Conservation (phyloP, 2,888 invertebrate genomes). For the Drosophila cognata region DNA sequence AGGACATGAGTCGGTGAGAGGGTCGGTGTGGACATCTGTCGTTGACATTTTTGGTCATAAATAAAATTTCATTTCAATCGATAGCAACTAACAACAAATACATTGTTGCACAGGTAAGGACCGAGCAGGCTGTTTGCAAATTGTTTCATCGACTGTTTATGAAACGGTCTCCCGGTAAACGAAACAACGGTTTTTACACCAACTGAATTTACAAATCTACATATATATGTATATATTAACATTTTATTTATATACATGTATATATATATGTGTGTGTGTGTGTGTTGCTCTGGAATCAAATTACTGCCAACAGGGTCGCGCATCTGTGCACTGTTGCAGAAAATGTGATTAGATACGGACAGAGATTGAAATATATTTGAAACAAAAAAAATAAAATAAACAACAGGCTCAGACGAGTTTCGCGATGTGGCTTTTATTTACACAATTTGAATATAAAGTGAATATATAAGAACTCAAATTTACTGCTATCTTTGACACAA, state of each 20-base stretch:
- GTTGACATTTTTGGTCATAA: conserved; percentile 60
- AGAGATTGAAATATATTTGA: conserved; percentile 24
- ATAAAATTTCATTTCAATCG: conserved; percentile 61
- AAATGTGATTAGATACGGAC: conserved; percentile 30
- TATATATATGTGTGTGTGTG: background rate
- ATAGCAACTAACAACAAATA: conserved; percentile 42
- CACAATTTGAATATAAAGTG: conserved; percentile 8
- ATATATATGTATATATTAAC: background rate
- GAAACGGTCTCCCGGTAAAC: conserved; percentile 26
- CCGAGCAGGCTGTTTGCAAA: conserved; percentile 34
- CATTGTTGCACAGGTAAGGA: conserved; percentile 18
- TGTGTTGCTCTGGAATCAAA: conserved; percentile 29
- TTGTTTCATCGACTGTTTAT: conserved; percentile 40
- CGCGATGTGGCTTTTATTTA: background rate
- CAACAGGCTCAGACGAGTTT: background rate
- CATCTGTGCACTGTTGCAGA: conserved; percentile 24
- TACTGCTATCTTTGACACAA: conserved; percentile 1
- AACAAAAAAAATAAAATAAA: background rate
- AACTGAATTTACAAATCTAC: conserved; percentile 9
- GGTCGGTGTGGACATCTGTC: conserved; percentile 22
- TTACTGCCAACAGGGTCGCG: conserved; percentile 29
- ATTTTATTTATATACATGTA: background rate
- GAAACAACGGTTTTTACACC: conserved; percentile 42
- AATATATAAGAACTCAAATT: background rate
- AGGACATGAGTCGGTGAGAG: conserved; percentile 4